phyloP scores from a whole-genome alignment of 2,113 vertebrate genomes.

The Mugil cephalus region DNA sequence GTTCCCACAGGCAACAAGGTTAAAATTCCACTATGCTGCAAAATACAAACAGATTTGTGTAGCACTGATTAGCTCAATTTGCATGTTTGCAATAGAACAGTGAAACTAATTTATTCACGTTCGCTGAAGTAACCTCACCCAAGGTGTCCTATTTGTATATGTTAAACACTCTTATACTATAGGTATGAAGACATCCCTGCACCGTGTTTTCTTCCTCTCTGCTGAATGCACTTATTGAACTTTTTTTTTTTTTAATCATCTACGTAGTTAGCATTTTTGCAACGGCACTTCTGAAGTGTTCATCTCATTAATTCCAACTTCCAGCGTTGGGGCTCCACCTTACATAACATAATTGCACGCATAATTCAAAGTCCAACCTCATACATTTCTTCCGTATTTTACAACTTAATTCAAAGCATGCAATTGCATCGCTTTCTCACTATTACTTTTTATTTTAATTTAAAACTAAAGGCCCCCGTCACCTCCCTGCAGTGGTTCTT shows the following conservation, averaged over 20 bases:
- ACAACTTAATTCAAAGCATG: conserved; percentile 43
- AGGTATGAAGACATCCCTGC: too few relatives aligned
- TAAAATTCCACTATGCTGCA: too few relatives aligned
- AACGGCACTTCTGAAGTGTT: conserved; percentile 4
- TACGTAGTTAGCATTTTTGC: neutral
- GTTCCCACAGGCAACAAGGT: too few relatives aligned
- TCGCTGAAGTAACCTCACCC: too few relatives aligned
- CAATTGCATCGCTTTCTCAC: conserved; percentile 32
- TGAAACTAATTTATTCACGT: too few relatives aligned
- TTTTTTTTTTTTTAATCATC: neutral
- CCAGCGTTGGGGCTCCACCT: conserved; percentile 23
- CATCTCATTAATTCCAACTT: conserved; percentile 4
- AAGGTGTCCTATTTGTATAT: too few relatives aligned
- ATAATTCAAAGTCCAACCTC: conserved; percentile 45
- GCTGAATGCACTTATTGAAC: neutral
- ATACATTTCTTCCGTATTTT: conserved; percentile 38
- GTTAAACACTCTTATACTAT: too few relatives aligned
- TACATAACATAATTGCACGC: conserved; percentile 47
- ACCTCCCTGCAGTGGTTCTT: conserved; percentile 30
- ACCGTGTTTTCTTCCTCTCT: neutral
- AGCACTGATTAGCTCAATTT: too few relatives aligned
- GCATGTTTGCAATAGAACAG: too few relatives aligned
- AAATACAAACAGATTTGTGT: too few relatives aligned
- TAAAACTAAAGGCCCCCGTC: conserved; percentile 43
- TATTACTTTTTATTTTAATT: conserved; percentile 53